Evolutionary conservation across 2,888 invertebrate genomes (phyloP).

Genomic region (Abrostola triplasia): DNA sequence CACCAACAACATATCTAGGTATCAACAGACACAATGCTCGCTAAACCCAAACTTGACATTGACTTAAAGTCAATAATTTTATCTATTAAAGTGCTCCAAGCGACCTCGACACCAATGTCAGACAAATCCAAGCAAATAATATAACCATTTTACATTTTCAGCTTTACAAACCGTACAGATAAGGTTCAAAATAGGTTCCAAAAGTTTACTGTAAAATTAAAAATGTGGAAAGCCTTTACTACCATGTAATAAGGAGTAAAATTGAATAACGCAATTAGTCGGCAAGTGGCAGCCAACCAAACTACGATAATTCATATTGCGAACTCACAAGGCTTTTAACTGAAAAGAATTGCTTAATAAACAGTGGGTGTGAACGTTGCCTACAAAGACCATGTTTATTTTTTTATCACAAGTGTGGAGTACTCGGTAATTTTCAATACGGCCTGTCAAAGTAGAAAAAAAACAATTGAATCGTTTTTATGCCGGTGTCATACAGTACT

Average conservation of each 20-base stretch:
- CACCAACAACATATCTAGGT: no score
- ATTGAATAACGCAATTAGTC: conserved; percentile 14
- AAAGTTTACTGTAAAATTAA: background rate
- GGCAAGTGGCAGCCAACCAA: conserved; percentile 17
- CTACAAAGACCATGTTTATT: conserved; percentile 8
- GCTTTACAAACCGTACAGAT: accelerated
- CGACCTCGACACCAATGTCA: conserved; percentile 55
- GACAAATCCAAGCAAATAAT: conserved; percentile 38
- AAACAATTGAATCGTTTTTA: conserved; percentile 8
- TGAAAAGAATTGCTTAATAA: background rate
- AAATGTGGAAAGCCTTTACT: conserved; percentile 3
- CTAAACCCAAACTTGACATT: conserved; percentile 53
- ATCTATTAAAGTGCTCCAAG: conserved; percentile 28
- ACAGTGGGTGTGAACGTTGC: conserved; percentile 24
- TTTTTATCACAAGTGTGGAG: background rate
- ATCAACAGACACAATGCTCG: conserved; percentile 14
- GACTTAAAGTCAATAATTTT: conserved; percentile 49
- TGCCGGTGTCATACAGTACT: background rate
- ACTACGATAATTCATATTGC: background rate
- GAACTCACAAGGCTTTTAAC: conserved; percentile 8
- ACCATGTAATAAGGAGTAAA: conserved; percentile 17
- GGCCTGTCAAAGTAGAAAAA: background rate
- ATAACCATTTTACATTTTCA: conserved; percentile 9
- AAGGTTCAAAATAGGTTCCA: conserved; percentile 5
- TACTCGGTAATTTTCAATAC: conserved; percentile 2